Conservation (phyloP, 2,797 vertebrate genomes). For the Scarus forsteni region DNA sequence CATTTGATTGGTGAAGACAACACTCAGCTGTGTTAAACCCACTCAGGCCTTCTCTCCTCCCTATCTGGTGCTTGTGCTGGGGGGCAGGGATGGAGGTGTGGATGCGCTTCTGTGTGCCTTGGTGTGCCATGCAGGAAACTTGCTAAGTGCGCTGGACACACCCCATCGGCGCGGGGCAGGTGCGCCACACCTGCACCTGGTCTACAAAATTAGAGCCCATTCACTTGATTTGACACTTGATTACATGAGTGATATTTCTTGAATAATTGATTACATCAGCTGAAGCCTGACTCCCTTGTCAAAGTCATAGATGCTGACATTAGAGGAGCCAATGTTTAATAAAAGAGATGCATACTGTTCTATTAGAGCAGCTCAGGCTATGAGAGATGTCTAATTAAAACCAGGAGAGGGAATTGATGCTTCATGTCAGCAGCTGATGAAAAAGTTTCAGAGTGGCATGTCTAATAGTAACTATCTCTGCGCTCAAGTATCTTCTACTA, state of each 20-base stretch:
- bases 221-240: conserved; percentile 65
- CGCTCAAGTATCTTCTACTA: conserved; percentile 24
- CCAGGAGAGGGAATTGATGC: conserved; percentile 67
- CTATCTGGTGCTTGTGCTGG: too few relatives aligned
- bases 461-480: conserved; percentile 55
- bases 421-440: conserved; percentile 74
- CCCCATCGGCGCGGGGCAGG: too few relatives aligned
- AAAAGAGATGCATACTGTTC: conserved; percentile 56
- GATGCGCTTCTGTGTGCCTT: too few relatives aligned
- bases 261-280: conserved; percentile 57
- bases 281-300: conserved; percentile 65
- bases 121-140: too few relatives aligned
- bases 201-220: too few relatives aligned
- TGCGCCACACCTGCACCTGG: too few relatives aligned
- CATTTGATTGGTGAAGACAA: too few relatives aligned
- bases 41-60: too few relatives aligned
- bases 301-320: conserved; percentile 70
- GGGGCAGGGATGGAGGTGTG: too few relatives aligned
- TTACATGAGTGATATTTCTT: conserved; percentile 61
- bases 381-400: conserved; percentile 74
- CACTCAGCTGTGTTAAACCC: too few relatives aligned
- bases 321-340: conserved; percentile 71
- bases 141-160: too few relatives aligned
- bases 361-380: conserved; percentile 44
- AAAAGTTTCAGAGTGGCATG: conserved; percentile 64